phyloP scores from a whole-genome alignment of 2,888 invertebrate species.

The Hecatera dysodea region DNA sequence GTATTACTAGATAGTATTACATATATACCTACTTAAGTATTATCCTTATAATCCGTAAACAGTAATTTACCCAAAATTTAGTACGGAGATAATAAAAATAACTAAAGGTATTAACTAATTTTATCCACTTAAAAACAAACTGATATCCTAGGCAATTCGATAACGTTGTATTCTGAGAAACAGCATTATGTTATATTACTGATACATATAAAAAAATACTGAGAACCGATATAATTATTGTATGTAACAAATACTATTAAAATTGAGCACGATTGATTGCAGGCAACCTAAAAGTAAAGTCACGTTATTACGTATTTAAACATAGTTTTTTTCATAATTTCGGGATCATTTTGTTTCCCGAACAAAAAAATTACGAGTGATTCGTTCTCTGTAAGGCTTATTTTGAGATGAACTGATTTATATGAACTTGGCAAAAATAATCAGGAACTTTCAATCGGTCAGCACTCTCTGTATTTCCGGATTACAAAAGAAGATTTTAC shows the following conservation, averaged over 20 bases:
- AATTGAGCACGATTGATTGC: background rate
- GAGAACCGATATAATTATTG: conserved; percentile 40
- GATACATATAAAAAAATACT: conserved; percentile 25
- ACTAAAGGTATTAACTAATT: conserved; percentile 17
- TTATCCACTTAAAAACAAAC: conserved; percentile 10
- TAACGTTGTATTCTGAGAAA: conserved; percentile 47
- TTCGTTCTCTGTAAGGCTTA: too few species aligned
- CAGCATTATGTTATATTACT: conserved; percentile 41
- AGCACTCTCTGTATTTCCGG: background rate
- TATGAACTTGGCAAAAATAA: too few species aligned
- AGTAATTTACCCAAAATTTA: conserved; percentile 7
- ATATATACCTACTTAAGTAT: background rate
- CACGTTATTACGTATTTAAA: background rate
- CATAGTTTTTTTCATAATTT: background rate
- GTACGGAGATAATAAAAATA: conserved; percentile 18
- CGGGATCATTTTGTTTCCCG: too few species aligned
- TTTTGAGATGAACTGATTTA: too few species aligned
- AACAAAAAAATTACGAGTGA: too few species aligned
- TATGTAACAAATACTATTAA: conserved; percentile 21
- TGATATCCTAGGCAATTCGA: conserved; percentile 46
- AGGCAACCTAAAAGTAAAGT: background rate
- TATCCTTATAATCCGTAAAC: background rate
- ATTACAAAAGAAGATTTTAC: conserved; percentile 5
- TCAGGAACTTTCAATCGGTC: too few species aligned
- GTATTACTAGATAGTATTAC: background rate